Evolutionary conservation across 2,113 vertebrate species (phyloP).

Genomic region (Vimba vimba): DNA sequence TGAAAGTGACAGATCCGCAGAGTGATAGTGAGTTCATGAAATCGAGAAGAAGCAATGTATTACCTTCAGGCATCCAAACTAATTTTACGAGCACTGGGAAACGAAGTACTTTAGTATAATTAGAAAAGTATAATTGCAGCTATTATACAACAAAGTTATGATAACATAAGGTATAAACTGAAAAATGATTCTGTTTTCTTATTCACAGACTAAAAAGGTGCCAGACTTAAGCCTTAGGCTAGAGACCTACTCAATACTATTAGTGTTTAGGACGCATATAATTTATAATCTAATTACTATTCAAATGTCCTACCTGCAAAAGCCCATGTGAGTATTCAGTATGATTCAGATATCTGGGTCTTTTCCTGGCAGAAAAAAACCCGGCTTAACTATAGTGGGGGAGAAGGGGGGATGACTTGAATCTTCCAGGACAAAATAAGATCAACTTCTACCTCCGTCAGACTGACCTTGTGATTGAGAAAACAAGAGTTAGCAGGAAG

Average conservation of each 20-base stretch:
- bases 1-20: neutral
- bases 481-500: neutral
- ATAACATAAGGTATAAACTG: neutral
- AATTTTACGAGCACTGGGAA: neutral
- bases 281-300: neutral
- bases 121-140: conserved; percentile 6
- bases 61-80: neutral
- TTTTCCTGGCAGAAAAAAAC: neutral
- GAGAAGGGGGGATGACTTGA: neutral
- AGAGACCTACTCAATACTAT: neutral
- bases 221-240: neutral
- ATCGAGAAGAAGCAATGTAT: neutral
- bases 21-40: neutral
- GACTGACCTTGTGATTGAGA: neutral
- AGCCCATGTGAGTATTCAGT: neutral
- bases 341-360: neutral
- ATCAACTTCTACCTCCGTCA: neutral
- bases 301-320: neutral
- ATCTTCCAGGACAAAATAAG: neutral
- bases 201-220: neutral
- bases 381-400: too few species aligned
- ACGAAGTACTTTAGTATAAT: neutral
- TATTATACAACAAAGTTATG: neutral
- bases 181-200: neutral
- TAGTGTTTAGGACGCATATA: neutral